Evolutionary conservation across 2,113 vertebrate genomes (phyloP).

Genomic region (Neoarius graeffei): DNA sequence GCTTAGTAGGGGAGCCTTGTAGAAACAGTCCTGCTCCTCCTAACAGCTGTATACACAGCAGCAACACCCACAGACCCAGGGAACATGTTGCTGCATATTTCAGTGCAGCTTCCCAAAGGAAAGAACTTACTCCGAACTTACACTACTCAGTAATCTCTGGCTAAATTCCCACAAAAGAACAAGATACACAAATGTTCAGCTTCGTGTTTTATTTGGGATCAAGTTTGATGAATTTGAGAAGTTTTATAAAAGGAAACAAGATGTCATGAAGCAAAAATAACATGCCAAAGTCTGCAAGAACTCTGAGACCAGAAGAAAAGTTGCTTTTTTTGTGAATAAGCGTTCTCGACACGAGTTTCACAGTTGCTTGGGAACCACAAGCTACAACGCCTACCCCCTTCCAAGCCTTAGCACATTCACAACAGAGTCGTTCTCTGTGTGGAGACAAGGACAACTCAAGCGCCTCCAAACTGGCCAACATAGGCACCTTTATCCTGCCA

Average conservation of each 20-base stretch:
- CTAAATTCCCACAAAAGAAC: not conserved
- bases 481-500: slow-evolving; percentile 45
- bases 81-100: not conserved
- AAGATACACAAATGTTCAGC: not conserved
- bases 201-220: not conserved
- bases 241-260: not conserved
- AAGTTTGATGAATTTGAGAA: not conserved
- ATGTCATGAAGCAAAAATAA: not conserved
- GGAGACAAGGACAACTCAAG: slow-evolving; percentile 41
- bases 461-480: slow-evolving; percentile 42
- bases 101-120: not conserved
- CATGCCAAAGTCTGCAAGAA: not conserved
- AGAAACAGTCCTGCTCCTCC: slow-evolving; percentile 5
- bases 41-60: slow-evolving; percentile 28
- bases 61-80: slow-evolving; percentile 16
- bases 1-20: slow-evolving; percentile 4
- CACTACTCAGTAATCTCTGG: not conserved
- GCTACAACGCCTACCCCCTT: slow-evolving; percentile 36
- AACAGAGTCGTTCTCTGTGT: slow-evolving; percentile 34
- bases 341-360: slow-evolving; percentile 20
- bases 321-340: slow-evolving; percentile 18
- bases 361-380: slow-evolving; percentile 50
- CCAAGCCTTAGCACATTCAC: slow-evolving; percentile 28
- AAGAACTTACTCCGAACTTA: not conserved
- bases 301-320: not conserved